Conservation (phyloP, 1,140 invertebrate genomes). For the Octopus bimaculoides region DNA sequence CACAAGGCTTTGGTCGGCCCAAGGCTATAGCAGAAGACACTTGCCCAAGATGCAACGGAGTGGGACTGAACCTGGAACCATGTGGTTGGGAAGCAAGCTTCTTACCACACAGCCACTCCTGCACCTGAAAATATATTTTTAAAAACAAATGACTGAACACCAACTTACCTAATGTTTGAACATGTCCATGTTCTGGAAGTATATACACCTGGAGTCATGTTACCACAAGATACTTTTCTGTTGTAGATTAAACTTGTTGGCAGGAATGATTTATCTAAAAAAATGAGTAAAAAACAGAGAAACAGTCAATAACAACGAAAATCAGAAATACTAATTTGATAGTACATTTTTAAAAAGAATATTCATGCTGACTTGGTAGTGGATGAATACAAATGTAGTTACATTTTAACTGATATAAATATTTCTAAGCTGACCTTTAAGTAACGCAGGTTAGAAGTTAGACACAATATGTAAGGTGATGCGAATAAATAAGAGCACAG, state of each 20-base stretch:
- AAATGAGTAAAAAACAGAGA: neutral
- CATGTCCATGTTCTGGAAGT: constrained; percentile 1
- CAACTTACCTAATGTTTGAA: neutral
- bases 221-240: constrained; percentile 5
- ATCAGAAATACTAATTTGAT: too few relatives aligned
- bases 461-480: too few relatives aligned
- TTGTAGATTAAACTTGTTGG: neutral
- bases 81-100: neutral
- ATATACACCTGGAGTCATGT: neutral
- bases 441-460: too few relatives aligned
- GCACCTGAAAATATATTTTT: neutral
- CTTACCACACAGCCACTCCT: neutral
- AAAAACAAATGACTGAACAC: neutral
- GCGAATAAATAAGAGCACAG: too few relatives aligned
- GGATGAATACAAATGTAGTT: too few relatives aligned
- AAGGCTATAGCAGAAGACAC: neutral
- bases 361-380: too few relatives aligned
- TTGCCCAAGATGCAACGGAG: neutral
- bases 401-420: too few relatives aligned
- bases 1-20: neutral
- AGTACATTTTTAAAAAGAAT: too few relatives aligned
- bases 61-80: neutral
- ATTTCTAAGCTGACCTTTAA: too few relatives aligned
- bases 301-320: too few relatives aligned
- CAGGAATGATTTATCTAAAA: neutral